Evolutionary conservation across 2,888 invertebrate genomes (phyloP).

Genomic region (Matsumyia berberina): DNA sequence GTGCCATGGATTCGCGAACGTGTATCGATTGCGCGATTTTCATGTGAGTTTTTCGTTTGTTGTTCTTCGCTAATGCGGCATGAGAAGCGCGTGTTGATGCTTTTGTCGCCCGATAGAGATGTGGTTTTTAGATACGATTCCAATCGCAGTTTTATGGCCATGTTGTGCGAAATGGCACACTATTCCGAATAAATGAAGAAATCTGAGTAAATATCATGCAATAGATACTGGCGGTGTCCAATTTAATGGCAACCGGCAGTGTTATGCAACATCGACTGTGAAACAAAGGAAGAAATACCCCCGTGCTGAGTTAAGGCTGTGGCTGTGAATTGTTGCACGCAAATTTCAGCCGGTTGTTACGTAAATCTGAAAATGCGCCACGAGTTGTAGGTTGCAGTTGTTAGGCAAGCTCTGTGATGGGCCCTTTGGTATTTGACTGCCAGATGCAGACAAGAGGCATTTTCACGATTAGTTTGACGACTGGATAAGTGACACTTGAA

Average conservation of each 20-base stretch:
- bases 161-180: constrained; percentile 37
- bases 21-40: constrained; percentile 41
- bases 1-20: constrained; percentile 1
- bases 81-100: constrained; percentile 28
- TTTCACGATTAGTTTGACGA: not conserved
- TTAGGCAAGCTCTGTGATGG: not conserved
- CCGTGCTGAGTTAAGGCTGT: constrained; percentile 11
- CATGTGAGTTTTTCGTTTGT: constrained; percentile 32
- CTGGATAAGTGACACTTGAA: not conserved
- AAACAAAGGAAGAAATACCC: constrained; percentile 47
- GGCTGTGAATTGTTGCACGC: constrained; percentile 45
- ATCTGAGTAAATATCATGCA: constrained; percentile 57
- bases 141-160: constrained; percentile 25
- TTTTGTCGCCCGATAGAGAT: constrained; percentile 45
- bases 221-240: constrained; percentile 48
- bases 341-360: constrained; percentile 35
- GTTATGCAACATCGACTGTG: constrained; percentile 55
- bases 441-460: constrained; percentile 1
- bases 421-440: constrained; percentile 23
- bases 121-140: constrained; percentile 16
- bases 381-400: constrained; percentile 42
- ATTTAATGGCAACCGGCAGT: constrained; percentile 41
- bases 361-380: constrained; percentile 10
- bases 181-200: constrained; percentile 28
- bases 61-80: constrained; percentile 4